Conservation (phyloP, 2,888 invertebrate genomes). For the Sarcophaga caerulescens region DNA sequence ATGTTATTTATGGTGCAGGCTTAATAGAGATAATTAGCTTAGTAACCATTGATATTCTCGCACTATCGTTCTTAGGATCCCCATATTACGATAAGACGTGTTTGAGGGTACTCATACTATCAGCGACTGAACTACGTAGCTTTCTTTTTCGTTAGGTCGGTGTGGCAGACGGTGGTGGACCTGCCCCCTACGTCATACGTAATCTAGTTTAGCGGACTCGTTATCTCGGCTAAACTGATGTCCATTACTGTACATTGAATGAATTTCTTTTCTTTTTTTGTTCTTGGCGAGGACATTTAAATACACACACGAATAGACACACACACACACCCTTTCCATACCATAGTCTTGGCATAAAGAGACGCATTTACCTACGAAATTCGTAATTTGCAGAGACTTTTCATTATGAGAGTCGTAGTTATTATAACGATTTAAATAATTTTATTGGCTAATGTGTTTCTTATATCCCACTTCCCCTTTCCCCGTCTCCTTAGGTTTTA, state of each 20-base stretch:
- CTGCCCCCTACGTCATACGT: too few species aligned
- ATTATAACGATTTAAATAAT: conserved; percentile 3
- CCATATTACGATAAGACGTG: too few species aligned
- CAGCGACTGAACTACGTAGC: too few species aligned
- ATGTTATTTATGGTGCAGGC: too few species aligned
- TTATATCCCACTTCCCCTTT: background rate
- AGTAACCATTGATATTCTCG: too few species aligned
- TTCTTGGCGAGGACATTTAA: background rate
- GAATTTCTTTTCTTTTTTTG: background rate
- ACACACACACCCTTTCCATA: background rate
- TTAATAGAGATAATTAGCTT: too few species aligned
- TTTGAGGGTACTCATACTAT: too few species aligned
- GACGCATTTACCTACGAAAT: background rate
- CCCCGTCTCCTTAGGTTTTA: background rate
- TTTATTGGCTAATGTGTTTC: background rate
- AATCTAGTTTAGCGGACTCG: too few species aligned
- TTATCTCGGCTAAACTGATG: too few species aligned
- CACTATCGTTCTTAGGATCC: too few species aligned
- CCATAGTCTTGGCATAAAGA: background rate
- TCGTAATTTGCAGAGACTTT: background rate
- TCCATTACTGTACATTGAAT: background rate
- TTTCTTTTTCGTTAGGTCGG: too few species aligned
- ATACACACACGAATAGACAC: background rate
- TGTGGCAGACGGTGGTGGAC: too few species aligned
- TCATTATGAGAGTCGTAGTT: background rate